Evolutionary conservation across 1,140 invertebrate genomes (phyloP).

Genomic region (Nylanderia fulva): DNA sequence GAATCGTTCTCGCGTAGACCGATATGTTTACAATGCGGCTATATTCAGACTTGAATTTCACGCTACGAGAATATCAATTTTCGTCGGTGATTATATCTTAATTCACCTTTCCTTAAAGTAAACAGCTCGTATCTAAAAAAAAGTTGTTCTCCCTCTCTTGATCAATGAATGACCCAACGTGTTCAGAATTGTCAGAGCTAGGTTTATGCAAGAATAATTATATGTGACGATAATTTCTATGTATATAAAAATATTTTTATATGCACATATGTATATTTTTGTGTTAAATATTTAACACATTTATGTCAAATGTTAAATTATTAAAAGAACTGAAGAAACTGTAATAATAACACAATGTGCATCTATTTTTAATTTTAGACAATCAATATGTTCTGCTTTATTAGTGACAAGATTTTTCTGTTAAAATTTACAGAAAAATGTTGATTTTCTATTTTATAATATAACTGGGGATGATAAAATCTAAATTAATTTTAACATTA

Average conservation of each 20-base stretch:
- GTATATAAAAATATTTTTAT: neutral
- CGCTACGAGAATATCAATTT: slow-evolving; percentile 26
- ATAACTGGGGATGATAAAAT: too few species aligned
- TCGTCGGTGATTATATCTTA: slow-evolving; percentile 2
- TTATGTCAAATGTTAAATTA: too few species aligned
- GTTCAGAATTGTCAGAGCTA: neutral
- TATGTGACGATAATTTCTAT: neutral
- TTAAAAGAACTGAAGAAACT: too few species aligned
- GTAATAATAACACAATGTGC: too few species aligned
- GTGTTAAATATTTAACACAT: too few species aligned
- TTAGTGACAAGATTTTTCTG: too few species aligned
- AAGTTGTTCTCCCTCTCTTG: slow-evolving; percentile 9
- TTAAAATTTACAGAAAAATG: too few species aligned
- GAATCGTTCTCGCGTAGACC: slow-evolving; percentile 11
- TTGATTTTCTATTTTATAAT: too few species aligned
- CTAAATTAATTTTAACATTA: too few species aligned
- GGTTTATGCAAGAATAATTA: neutral
- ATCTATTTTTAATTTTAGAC: too few species aligned
- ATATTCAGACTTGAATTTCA: slow-evolving; percentile 27
- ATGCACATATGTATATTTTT: neutral
- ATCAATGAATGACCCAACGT: slow-evolving; percentile 20
- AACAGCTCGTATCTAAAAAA: neutral
- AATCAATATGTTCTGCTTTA: too few species aligned
- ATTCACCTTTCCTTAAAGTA: neutral
- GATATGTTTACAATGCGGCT: slow-evolving; percentile 32